Evolutionary conservation across 2,888 invertebrate species (phyloP).

Genomic region (Andrena minutula): DNA sequence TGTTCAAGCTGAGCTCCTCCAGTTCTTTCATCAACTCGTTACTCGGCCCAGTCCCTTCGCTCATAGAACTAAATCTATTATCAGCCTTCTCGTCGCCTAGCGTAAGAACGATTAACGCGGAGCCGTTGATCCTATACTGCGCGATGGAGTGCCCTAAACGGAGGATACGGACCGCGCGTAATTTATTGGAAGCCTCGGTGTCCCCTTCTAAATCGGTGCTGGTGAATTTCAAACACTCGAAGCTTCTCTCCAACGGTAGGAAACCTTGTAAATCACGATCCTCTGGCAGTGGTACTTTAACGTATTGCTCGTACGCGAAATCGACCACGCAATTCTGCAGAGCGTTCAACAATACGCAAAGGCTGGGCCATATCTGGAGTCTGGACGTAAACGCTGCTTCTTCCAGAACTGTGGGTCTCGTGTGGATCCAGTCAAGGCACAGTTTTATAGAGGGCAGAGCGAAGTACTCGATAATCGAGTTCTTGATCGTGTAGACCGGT

Average conservation of each 20-base stretch:
- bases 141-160: slow-evolving; percentile 86
- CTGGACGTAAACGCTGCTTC: slow-evolving; percentile 87
- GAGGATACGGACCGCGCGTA: slow-evolving; percentile 86
- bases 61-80: slow-evolving; percentile 83
- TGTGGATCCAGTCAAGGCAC: slow-evolving; percentile 90
- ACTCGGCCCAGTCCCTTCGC: slow-evolving; percentile 84
- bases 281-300: slow-evolving; percentile 90
- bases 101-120: slow-evolving; percentile 79
- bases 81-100: slow-evolving; percentile 75
- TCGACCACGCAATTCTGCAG: slow-evolving; percentile 86
- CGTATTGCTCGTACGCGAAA: slow-evolving; percentile 86
- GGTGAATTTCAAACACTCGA: slow-evolving; percentile 87
- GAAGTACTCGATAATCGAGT: slow-evolving; percentile 88
- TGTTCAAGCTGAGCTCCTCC: slow-evolving; percentile 86
- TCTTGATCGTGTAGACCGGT: slow-evolving; percentile 90
- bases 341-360: slow-evolving; percentile 91
- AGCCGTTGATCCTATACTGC: slow-evolving; percentile 83
- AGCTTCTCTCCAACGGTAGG: slow-evolving; percentile 89
- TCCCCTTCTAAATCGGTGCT: slow-evolving; percentile 84
- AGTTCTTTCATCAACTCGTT: slow-evolving; percentile 87
- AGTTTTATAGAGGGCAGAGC: slow-evolving; percentile 91
- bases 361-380: slow-evolving; percentile 92
- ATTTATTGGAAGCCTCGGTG: slow-evolving; percentile 83
- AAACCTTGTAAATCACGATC: slow-evolving; percentile 93
- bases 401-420: slow-evolving; percentile 86